Percentiles rank a stretch among this genome's conserved stretches.
Evolutionary conservation across 2,113 vertebrate species (phyloP).

Genomic region (Engraulis encrasicolus): DNA sequence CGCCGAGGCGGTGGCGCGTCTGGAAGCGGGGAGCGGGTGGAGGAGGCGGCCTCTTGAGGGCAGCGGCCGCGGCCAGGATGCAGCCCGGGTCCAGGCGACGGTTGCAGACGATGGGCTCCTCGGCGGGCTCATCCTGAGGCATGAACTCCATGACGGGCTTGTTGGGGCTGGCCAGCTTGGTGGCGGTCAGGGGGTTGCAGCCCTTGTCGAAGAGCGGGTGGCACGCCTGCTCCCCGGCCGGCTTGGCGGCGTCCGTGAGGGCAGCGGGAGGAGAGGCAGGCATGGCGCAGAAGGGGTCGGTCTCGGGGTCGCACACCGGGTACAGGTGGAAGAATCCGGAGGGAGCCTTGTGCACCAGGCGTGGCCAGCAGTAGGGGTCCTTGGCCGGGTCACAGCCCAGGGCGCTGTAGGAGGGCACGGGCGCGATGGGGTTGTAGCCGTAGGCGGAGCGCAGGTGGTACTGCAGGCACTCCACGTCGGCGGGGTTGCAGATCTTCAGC

Average conservation of each 20-base stretch:
- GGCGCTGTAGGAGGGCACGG: conserved; percentile 69
- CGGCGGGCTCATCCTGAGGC: conserved; percentile 52
- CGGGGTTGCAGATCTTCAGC: conserved; percentile 74
- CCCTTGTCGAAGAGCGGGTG: conserved; percentile 75
- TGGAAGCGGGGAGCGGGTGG: conserved; percentile 67
- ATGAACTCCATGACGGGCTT: conserved; percentile 69
- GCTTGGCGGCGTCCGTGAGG: conserved; percentile 37
- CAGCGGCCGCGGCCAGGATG: conserved; percentile 64
- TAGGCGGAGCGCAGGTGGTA: conserved; percentile 77
- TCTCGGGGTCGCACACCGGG: conserved; percentile 70
- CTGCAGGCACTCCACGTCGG: conserved; percentile 78
- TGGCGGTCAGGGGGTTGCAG: conserved; percentile 75
- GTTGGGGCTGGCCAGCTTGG: conserved; percentile 66
- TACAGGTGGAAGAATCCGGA: conserved; percentile 69
- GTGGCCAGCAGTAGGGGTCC: conserved; percentile 73
- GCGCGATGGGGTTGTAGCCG: conserved; percentile 71
- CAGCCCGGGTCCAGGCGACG: conserved; percentile 72
- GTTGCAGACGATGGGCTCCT: conserved; percentile 66
- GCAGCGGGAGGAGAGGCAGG: conserved; percentile 51
- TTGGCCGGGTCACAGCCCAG: conserved; percentile 71
- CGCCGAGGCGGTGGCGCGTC: conserved; percentile 67
- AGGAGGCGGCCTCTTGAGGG: conserved; percentile 58
- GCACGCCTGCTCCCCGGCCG: conserved; percentile 66
- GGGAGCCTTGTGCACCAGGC: conserved; percentile 64
- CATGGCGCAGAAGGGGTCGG: conserved; percentile 69